Percentiles rank a stretch among this genome's conserved stretches.
These are phyloP conservation scores for Syrista parreyssii DNA, from an alignment of 2,888 invertebrate genomes.

Conservation along the genomic window DNA sequence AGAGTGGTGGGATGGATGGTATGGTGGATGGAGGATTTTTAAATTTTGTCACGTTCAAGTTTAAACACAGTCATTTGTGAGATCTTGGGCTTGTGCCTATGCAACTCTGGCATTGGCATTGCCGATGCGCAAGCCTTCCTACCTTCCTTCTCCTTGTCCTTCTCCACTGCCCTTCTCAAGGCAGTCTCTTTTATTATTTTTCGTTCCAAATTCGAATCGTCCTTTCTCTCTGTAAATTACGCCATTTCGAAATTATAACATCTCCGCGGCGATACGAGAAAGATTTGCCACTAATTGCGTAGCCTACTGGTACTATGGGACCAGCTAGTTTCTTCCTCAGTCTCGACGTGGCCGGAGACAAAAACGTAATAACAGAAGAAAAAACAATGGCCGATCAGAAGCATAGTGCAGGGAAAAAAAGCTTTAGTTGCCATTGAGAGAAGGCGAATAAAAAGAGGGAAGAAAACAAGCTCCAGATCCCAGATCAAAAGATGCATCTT, in stretches of 20 bases:
- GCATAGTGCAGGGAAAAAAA: not conserved
- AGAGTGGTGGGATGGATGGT: not conserved
- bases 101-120: not conserved
- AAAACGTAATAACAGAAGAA: conserved; percentile 4
- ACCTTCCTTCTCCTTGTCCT: conserved; percentile 28
- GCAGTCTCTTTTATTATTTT: conserved; percentile 8
- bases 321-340: not conserved
- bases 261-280: conserved; percentile 35
- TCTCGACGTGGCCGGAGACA: conserved; percentile 9
- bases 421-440: not conserved
- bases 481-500: not conserved
- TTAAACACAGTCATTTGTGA: conserved; percentile 64
- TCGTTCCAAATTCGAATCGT: conserved; percentile 35
- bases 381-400: not conserved
- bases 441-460: not conserved
- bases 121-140: conserved; percentile 7
- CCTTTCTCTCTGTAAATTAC: conserved; percentile 43
- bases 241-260: conserved; percentile 63
- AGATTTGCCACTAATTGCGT: conserved; percentile 12
- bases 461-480: not conserved
- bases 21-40: conserved; percentile 49
- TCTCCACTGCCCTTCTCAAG: conserved; percentile 24
- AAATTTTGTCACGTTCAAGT: conserved; percentile 66
- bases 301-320: not conserved
- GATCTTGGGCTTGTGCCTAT: conserved; percentile 18